phyloP scores from a whole-genome alignment of 2,888 invertebrate genomes.

The Hylaea fasciaria region DNA sequence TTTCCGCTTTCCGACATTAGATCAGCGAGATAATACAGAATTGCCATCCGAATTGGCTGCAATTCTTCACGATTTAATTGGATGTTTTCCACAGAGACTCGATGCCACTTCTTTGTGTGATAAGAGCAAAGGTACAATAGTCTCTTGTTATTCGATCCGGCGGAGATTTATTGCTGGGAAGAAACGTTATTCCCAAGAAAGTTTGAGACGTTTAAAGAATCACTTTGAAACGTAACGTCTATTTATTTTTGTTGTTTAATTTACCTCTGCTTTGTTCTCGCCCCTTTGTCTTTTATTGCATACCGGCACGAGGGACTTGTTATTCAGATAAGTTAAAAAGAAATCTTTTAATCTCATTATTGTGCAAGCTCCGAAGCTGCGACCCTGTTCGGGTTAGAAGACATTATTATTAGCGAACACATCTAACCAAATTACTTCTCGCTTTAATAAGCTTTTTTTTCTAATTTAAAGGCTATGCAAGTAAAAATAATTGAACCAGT shows the following conservation, averaged over 20 bases:
- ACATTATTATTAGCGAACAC: slow-evolving; percentile 54
- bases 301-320: slow-evolving; percentile 51
- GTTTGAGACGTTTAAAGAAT: slow-evolving; percentile 54
- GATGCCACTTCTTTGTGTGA: slow-evolving; percentile 37
- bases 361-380: slow-evolving; percentile 55
- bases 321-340: slow-evolving; percentile 64
- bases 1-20: slow-evolving; percentile 12
- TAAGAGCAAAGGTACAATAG: slow-evolving; percentile 38
- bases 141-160: slow-evolving; percentile 35
- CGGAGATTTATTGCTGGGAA: slow-evolving; percentile 29
- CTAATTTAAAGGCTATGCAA: slow-evolving; percentile 33
- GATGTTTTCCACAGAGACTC: slow-evolving; percentile 40
- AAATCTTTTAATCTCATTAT: slow-evolving; percentile 65
- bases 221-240: slow-evolving; percentile 58
- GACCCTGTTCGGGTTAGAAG: slow-evolving; percentile 45
- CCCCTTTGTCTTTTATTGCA: slow-evolving; percentile 62
- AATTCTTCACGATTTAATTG: slow-evolving; percentile 45
- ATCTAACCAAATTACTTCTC: slow-evolving; percentile 52
- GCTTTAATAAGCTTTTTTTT: slow-evolving; percentile 51
- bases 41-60: slow-evolving; percentile 27
- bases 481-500: slow-evolving; percentile 1
- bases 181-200: slow-evolving; percentile 47
- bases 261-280: slow-evolving; percentile 61
- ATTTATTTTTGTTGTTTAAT: slow-evolving; percentile 69
- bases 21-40: slow-evolving; percentile 26